A percentile compares a stretch with the other conserved stretches of the same genome.
Evolutionary conservation across 2,888 invertebrate species (phyloP).

Genomic region (Xestoiulus laeticollis): DNA sequence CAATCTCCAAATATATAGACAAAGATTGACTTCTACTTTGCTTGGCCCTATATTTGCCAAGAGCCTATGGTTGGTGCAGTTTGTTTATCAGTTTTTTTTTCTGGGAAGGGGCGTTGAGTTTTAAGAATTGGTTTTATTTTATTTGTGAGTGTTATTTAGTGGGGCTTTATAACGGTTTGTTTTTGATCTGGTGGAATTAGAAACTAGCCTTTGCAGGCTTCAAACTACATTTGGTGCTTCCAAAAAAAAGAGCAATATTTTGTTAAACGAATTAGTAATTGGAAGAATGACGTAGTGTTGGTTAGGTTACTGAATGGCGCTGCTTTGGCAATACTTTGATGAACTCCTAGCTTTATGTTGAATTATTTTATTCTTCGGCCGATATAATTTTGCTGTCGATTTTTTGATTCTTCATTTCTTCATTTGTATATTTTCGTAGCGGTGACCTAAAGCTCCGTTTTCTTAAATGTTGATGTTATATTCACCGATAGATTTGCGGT

Average conservation of each 20-base stretch:
- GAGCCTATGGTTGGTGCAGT: neutral
- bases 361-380: neutral
- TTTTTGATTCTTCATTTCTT: neutral
- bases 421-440: neutral
- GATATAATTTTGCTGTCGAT: neutral
- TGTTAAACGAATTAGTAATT: neutral
- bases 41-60: neutral
- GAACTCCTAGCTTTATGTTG: neutral
- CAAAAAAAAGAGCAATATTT: slow-evolving; percentile 40
- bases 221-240: slow-evolving; percentile 24
- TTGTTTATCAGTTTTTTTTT: neutral
- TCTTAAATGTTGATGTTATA: neutral
- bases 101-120: neutral
- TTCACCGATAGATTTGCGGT: neutral
- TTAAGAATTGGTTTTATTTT: slow-evolving; percentile 23
- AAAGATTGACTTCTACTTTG: neutral
- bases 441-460: neutral
- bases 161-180: slow-evolving; percentile 8
- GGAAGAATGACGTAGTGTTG: neutral
- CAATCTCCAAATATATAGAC: neutral
- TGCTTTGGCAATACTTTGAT: slow-evolving; percentile 35
- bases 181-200: slow-evolving; percentile 31
- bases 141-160: slow-evolving; percentile 1
- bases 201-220: neutral
- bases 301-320: slow-evolving; percentile 14